Conservation (phyloP, 2,113 vertebrate species). For the Ochotona curzoniae region DNA sequence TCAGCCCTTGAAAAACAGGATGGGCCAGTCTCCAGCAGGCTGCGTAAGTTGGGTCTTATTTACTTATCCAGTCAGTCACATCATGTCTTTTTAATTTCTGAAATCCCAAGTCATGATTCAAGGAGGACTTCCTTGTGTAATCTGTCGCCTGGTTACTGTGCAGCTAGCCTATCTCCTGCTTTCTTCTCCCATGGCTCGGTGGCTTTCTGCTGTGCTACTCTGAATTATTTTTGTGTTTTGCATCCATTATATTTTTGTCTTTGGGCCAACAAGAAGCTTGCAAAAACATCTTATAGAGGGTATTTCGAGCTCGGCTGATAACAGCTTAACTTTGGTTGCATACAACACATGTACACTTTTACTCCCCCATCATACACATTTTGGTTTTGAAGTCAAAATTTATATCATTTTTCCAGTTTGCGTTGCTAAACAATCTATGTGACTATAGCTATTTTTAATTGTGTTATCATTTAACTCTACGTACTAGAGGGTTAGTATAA, state of each 20-base stretch:
- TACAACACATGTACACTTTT: too few relatives aligned
- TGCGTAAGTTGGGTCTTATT: neutral
- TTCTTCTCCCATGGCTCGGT: neutral
- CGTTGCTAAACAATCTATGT: neutral
- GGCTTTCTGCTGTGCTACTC: neutral
- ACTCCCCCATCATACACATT: neutral
- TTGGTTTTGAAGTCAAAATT: neutral
- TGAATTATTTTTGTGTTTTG: neutral
- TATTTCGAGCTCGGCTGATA: neutral
- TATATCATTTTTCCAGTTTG: neutral
- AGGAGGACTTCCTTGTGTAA: neutral
- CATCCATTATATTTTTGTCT: neutral
- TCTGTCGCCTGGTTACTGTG: neutral
- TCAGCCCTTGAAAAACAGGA: neutral
- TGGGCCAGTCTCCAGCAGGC: too few relatives aligned
- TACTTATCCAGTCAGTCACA: neutral
- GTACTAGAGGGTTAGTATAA: neutral
- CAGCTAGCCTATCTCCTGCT: neutral
- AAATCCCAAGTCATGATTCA: too few relatives aligned
- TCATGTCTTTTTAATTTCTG: neutral
- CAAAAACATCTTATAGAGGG: neutral
- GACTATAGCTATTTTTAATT: neutral
- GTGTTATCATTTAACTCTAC: neutral
- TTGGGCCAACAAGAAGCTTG: neutral
- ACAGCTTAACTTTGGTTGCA: neutral